Conservation (phyloP, 1,140 invertebrate species). For the Solenopsis invicta region DNA sequence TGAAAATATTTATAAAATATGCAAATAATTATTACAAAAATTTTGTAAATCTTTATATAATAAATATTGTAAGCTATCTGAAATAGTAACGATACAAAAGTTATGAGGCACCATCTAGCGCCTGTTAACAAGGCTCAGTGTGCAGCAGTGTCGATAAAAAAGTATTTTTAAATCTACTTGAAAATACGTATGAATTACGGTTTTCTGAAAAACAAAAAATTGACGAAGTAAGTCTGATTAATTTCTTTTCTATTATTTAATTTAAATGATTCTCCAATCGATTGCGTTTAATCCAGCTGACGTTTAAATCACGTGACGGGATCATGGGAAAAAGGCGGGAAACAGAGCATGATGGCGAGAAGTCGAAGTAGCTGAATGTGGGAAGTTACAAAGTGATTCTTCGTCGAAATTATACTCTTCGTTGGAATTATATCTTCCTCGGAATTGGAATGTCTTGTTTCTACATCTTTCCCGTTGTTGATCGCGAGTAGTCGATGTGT, state of each 20-base stretch:
- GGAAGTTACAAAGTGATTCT: neutral
- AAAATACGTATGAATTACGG: neutral
- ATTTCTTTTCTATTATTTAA: neutral
- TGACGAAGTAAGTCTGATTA: neutral
- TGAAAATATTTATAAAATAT: too few relatives aligned
- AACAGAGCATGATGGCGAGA: neutral
- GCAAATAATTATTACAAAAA: too few relatives aligned
- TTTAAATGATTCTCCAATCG: neutral
- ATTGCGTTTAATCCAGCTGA: too few relatives aligned
- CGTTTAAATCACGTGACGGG: neutral
- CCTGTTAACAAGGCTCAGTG: neutral
- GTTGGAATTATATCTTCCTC: too few relatives aligned
- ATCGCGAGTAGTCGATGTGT: neutral
- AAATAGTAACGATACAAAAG: neutral
- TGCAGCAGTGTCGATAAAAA: neutral
- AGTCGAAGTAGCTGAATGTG: neutral
- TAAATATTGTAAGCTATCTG: neutral
- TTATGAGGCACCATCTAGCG: conserved; percentile 3
- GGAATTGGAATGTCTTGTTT: neutral
- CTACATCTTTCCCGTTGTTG: neutral
- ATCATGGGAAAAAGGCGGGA: conserved; percentile 22
- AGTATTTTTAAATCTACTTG: neutral
- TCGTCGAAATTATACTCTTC: too few relatives aligned
- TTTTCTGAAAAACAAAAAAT: neutral
- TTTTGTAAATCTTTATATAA: too few relatives aligned